These are phyloP conservation scores for Rhinoderma darwinii DNA, from an alignment of 2,113 vertebrate genomes.

Conservation along the genomic window DNA sequence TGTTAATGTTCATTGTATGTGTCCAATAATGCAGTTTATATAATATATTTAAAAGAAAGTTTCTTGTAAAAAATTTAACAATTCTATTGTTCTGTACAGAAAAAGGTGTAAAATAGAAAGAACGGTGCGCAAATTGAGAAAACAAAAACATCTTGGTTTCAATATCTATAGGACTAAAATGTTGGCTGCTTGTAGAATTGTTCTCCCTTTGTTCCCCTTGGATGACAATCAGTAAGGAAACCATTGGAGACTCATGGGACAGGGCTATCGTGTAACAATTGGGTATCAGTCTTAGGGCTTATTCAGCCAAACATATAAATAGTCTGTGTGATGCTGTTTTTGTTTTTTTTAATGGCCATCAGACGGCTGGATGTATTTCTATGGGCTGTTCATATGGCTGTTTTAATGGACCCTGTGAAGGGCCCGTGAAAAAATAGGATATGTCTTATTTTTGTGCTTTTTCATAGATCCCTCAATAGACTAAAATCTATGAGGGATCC, in stretches of 20 bases:
- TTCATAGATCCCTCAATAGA: no score
- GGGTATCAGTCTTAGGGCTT: neutral
- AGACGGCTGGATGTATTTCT: no score
- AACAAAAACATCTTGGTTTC: no score
- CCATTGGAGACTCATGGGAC: neutral
- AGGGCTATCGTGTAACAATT: neutral
- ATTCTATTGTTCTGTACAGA: neutral
- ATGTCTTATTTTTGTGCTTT: no score
- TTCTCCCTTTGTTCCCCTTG: neutral
- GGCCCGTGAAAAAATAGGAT: no score
- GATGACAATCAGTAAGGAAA: neutral
- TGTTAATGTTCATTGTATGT: neutral
- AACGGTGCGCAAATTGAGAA: neutral
- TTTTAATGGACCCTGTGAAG: no score
- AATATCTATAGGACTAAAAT: no score
- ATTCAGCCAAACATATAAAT: no score
- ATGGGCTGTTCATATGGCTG: no score
- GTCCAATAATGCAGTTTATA: slow-evolving; percentile 19
- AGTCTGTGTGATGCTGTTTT: no score
- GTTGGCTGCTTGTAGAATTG: neutral
- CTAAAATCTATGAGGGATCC: no score
- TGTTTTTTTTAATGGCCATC: no score
- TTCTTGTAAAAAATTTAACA: neutral
- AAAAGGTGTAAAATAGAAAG: neutral
- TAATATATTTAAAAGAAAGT: slow-evolving; percentile 20